Evolutionary conservation across 1,140 invertebrate species (phyloP).

Genomic region (Zaprionus inermis): DNA sequence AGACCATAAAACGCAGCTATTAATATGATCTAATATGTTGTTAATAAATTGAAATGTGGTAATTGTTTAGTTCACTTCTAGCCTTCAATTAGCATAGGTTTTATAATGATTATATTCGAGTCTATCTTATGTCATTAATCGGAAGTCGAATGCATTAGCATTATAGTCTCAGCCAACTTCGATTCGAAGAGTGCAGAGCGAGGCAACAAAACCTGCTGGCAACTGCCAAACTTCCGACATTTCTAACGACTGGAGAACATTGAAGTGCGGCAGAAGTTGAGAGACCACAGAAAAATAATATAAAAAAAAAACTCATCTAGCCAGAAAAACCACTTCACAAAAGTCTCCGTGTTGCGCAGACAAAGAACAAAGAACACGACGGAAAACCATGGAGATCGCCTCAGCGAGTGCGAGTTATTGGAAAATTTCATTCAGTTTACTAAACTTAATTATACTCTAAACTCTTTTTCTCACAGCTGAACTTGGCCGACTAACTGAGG

Average conservation of each 20-base stretch:
- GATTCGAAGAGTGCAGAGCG: constrained; percentile 6
- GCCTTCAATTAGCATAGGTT: constrained; percentile 10
- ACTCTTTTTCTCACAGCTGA: constrained; percentile 36
- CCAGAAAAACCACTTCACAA: constrained; percentile 54
- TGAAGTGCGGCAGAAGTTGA: constrained; percentile 5
- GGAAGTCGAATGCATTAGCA: constrained; percentile 19
- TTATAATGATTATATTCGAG: constrained; percentile 8
- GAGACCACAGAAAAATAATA: constrained; percentile 16
- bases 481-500: constrained; percentile 40
- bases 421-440: neutral
- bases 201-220: constrained; percentile 25
- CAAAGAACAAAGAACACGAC: constrained; percentile 66
- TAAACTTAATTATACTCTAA: neutral
- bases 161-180: neutral
- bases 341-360: constrained; percentile 8
- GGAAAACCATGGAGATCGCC: constrained; percentile 43
- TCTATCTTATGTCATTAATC: neutral
- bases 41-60: neutral
- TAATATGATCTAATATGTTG: neutral
- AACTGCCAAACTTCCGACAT: constrained; percentile 32
- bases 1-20: neutral
- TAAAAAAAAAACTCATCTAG: constrained; percentile 43
- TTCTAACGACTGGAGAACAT: constrained; percentile 18
- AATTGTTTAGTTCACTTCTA: constrained; percentile 1
- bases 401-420: too few species aligned